These are phyloP conservation scores for Andrena trimmerana DNA, from an alignment of 2,888 invertebrate genomes.

Conservation along the genomic window DNA sequence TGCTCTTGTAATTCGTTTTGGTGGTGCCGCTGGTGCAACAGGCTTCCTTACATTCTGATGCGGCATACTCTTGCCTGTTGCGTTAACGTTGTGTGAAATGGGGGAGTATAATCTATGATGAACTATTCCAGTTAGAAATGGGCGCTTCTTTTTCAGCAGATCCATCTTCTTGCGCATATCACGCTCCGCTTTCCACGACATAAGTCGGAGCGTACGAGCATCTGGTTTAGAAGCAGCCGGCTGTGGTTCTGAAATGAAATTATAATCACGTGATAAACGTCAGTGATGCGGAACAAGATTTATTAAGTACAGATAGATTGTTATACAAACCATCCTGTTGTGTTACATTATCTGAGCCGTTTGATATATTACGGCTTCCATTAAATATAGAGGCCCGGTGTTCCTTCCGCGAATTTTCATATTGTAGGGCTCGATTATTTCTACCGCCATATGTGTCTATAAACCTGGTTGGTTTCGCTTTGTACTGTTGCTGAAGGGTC, in stretches of 20 bases:
- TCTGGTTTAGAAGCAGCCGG: too few relatives aligned
- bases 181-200: too few relatives aligned
- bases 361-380: background rate
- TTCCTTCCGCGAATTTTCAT: constrained; percentile 42
- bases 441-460: constrained; percentile 32
- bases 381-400: constrained; percentile 48
- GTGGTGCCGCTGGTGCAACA: background rate
- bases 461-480: constrained; percentile 45
- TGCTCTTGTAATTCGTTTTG: constrained; percentile 77
- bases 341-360: constrained; percentile 23
- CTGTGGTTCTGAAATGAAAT: too few relatives aligned
- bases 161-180: too few relatives aligned
- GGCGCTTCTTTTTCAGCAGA: too few relatives aligned
- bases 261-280: too few relatives aligned
- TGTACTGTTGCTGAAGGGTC: constrained; percentile 49
- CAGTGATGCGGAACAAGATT: too few relatives aligned
- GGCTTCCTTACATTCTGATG: background rate
- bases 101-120: too few relatives aligned
- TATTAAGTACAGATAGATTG: background rate
- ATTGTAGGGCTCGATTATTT: constrained; percentile 45
- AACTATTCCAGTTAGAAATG: too few relatives aligned
- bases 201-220: too few relatives aligned
- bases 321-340: constrained; percentile 12
- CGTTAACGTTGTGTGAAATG: constrained; percentile 22
- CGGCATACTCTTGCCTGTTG: constrained; percentile 14